Evolutionary conservation across 2,888 invertebrate genomes (phyloP).

Genomic region (Tridacna gigas): DNA sequence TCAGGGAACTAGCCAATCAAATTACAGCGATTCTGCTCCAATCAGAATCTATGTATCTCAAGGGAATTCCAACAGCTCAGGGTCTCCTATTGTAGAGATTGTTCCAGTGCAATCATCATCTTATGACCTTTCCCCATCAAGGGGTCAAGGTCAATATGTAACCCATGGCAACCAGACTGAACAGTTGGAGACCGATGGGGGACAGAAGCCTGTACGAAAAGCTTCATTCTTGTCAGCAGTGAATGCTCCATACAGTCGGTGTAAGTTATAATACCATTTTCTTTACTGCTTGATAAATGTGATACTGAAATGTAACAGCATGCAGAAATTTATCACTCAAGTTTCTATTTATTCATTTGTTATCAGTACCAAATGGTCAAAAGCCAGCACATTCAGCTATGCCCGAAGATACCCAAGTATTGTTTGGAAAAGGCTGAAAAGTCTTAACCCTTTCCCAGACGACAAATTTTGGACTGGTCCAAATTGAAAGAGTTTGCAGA

Average conservation of each 20-base stretch:
- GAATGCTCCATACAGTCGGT: conserved; percentile 76
- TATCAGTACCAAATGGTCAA: no score
- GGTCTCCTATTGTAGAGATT: conserved; percentile 76
- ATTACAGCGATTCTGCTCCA: conserved; percentile 67
- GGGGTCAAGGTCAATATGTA: conserved; percentile 38
- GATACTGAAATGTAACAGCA: no score
- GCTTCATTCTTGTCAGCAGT: conserved; percentile 83
- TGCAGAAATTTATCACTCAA: no score
- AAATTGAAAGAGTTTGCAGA: no score
- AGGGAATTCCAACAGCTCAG: conserved; percentile 68
- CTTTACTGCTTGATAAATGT: neutral
- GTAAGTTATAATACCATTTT: conserved; percentile 61
- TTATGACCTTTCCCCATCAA: conserved; percentile 44
- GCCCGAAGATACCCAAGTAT: no score
- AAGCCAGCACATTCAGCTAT: no score
- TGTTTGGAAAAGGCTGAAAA: no score
- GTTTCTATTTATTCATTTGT: no score
- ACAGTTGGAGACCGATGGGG: conserved; percentile 51
- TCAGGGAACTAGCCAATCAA: conserved; percentile 60
- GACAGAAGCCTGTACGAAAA: conserved; percentile 77
- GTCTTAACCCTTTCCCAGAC: no score
- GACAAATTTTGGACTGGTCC: no score
- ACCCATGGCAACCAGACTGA: conserved; percentile 29
- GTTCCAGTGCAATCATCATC: conserved; percentile 64
- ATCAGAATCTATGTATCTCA: conserved; percentile 76